Evolutionary conservation across 2,113 vertebrate species (phyloP), one percentile per base, ranked within the genome.

Genomic region (Toxotes jaculatrix): DNA sequence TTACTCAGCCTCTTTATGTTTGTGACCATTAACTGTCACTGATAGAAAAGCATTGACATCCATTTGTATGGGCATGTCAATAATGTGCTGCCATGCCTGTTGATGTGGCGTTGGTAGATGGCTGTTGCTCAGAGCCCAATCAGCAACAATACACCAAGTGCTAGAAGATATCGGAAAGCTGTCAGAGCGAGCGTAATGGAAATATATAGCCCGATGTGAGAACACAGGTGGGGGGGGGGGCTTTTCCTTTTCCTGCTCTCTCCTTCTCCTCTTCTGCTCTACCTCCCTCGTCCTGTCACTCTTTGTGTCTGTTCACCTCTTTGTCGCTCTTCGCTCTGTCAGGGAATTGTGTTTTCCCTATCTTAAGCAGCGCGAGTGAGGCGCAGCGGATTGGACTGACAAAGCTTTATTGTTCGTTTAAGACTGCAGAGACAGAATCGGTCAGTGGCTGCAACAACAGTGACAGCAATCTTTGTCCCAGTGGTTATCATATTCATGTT

Each of bases 161-260:
- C 72, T 38, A 27, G 87, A 79, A 75, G 85, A 57, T 87, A 91
- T 90, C 63, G 65, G 82, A 72, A 75, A 91, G 79, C 90, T 93
- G 90, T 90, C 91, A 82, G 67, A 70, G 82, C 5, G 9, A 61
- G 62, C 3, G 21, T 92, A 86, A 93, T 92, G 84, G 84, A 86
- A 92, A 93, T 80, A 49, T 72, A 92, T 88, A 31, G 61, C 59
- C 64, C 7, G 11, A 75, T 63, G 59, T 1, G 60, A 79, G 32
- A 79, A 71, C 42, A 78, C 12, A n/a, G n/a, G n/a, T 43, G 69
- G 82, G 65, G 47, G 53, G 56, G 40, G 77, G 55, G n/a, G n/a
- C n/a, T 79, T 78, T 59, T 77, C 43, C 5, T 10, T 5, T 43
- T 57, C 7, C 9, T 0, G 0, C 47, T 42, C 34, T n/a, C 31